Conservation (phyloP, 2,113 vertebrate genomes). For the Australoheros scitulus region DNA sequence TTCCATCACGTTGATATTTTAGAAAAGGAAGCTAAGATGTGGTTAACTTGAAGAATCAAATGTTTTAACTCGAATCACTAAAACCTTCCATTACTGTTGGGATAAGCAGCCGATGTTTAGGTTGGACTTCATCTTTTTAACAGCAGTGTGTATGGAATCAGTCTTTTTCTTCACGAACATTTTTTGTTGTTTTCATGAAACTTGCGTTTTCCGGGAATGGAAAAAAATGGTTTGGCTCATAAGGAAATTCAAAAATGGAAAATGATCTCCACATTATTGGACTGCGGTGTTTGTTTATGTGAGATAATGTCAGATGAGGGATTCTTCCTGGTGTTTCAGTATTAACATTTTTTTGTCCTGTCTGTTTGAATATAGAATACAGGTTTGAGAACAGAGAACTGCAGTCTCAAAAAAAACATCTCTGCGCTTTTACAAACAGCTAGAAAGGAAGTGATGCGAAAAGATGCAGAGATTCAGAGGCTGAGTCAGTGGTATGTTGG, state of each 20-base stretch:
- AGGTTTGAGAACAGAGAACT: slow-evolving; percentile 88
- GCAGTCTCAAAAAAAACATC: slow-evolving; percentile 93
- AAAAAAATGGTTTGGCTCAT: neutral
- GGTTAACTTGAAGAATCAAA: neutral
- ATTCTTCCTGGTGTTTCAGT: neutral
- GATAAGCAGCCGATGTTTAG: neutral
- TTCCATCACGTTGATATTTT: neutral
- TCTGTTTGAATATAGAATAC: slow-evolving; percentile 80
- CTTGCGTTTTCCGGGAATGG: neutral
- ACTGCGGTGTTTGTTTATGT: neutral
- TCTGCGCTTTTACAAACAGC: slow-evolving; percentile 94
- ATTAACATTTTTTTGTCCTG: neutral
- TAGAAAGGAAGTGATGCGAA: slow-evolving; percentile 90
- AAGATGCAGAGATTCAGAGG: slow-evolving; percentile 92
- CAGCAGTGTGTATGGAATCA: neutral
- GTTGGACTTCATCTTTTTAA: too few relatives aligned
- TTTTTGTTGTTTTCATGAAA: neutral
- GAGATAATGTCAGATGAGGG: neutral
- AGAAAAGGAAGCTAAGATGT: too few relatives aligned
- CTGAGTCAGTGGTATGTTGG: slow-evolving; percentile 84
- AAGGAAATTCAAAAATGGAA: too few relatives aligned
- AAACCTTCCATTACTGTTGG: neutral
- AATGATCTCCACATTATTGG: neutral
- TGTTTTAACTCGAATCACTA: neutral
- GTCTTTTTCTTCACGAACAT: neutral